Base-by-base conservation (phyloP, 2,797 vertebrate species). In the Microctenopoma stevenorrisi region DNA sequence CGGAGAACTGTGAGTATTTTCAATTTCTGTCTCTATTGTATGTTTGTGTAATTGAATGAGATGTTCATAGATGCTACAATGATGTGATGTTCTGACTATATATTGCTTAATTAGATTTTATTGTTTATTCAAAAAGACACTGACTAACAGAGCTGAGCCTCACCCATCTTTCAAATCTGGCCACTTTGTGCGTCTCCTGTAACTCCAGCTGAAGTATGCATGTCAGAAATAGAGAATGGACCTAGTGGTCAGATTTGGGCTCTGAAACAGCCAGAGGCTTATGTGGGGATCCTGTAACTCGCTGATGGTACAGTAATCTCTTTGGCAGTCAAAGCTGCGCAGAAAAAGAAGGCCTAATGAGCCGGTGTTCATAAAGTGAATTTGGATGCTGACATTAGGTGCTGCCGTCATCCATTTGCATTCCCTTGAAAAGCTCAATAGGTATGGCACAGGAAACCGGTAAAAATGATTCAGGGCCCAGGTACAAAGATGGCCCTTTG, bases 1-100 rank as follows among this genome's bases (percentile, higher is more conserved):
- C 97, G 64, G 97, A 99, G 89, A 98, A 96, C 92, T 90, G 98
- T 99, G 89, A 98, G 98, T 99, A 94, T 69, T 40, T 75, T 67
- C 6, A 9, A 4, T 1, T 78, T 64, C n/a, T 58, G 2, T 50
- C 6, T 61, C 43, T 3, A 9, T 2, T 28, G 43, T 6, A 11
- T 60, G 35, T 25, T 22, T 22, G 9, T 65, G 30, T 52, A 13
- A 47, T n/a, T 46, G 43, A 18, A n/a, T 53, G 28, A 42, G 18
- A 18, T 18, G 9, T 58, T 37, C n/a, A n/a, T 43, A 33, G 11
- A 13, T 42, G 13, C 5, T 0, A 7, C 6, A 7, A 16, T 46
- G 47, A 58, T 59, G 9, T 0, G 26, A 42, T 43, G 48, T 48
- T 18, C 14, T 28, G 13, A 11, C n/a, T 4, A 5, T 25, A 12